Base-by-base conservation (phyloP, 2,888 invertebrate genomes). In the Temnothorax unifasciatus region DNA sequence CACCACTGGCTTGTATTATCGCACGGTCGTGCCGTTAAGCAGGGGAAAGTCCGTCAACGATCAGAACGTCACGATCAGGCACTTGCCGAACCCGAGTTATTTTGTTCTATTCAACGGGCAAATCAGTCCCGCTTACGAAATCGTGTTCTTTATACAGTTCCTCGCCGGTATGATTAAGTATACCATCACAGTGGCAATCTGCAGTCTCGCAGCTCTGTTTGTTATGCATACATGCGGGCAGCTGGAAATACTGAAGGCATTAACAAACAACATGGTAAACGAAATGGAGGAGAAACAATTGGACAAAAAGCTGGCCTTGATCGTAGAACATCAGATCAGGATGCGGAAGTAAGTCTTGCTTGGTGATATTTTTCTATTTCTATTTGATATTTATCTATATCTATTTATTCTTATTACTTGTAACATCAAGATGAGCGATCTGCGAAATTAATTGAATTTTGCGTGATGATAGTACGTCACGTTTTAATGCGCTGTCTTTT, bases 191-290 rank as follows among this genome's bases (percentile, higher is more conserved):
- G 74, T 84, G 0, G 88, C 84, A 0, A 68, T 87, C 6, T 92
- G 89, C 74, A 89, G 90, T 38, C 50, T 92, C 1, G 88, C 89
- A 1, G 88, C 90, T 2, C 75, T 86, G 1, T 86, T 91, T 13
- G 91, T 87, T 0, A 86, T 90, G 73, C 93, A 93, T 29, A 87
- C 88, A 15, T 92, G 91, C 63, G 91, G 92, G 0, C 93, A 92
- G 63, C 75, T 92, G 61, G 57, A 92, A n/a, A 87, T 92, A 18
- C n/a, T 92, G 6, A 87, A 84, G 47, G 57, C 38, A 11, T 85
- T 87, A 77, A 54, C 92, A 47, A 44, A 88, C 21, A 61, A 86
- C 47, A 54, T 92, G 21, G 63, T 91, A 8, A 79, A 88, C 0
- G 85, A 85, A 0, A 68, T 82, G 0, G 21, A 75, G 0, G 82